Evolutionary conservation across 2,888 invertebrate species (phyloP), one percentile per base, ranked within the genome.

Genomic region (Eudasyphora cyanicolor): DNA sequence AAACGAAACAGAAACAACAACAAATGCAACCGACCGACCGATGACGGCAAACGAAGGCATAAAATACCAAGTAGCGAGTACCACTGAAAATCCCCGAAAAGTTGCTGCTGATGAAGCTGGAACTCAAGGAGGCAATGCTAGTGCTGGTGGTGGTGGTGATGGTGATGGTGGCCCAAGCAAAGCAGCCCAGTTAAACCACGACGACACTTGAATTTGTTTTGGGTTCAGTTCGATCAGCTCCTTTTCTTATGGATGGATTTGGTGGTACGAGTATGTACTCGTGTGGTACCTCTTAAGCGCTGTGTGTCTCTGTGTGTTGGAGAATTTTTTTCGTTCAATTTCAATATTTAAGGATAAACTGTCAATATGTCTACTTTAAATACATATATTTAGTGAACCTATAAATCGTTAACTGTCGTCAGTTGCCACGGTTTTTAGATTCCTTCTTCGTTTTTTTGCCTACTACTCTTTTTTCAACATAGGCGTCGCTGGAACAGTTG

Each of bases 381-480:
- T 86, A 84, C 84, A 88, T 88, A 88, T 87, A 89, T 87, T 89
- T 87, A 86, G 86, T 87, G 86, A 87, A 87, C 87, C 88, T 88
- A 88, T 88, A 89, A 89, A 88, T 89, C 88, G 87, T 86, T 88
- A 85, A 86, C 86, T 86, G 86, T 79, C 84, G 82, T 77, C 77
- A 81, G 84, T 82, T 83, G 80, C 80, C 84, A 84, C 84, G 84
- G 84, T 84, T 84, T 84, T 84, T 10, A 73, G 74, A 75, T 64
- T 76, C 76, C 78, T 80, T 80, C 77, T 76, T 70, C 42, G 54
- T 74, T 64, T 76, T 49, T 51, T n/a, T 76, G 35, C 32, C 21
- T 24, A 10, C 62, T 60, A n/a, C 45, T 71, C 74, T 76, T 60
- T n/a, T 64, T 29, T 4, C 60, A 29, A 0, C 60, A 60, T 29